These are phyloP conservation scores for Lysiphlebus fabarum DNA, from an alignment of 1,140 invertebrate genomes.

Conservation along the genomic window DNA sequence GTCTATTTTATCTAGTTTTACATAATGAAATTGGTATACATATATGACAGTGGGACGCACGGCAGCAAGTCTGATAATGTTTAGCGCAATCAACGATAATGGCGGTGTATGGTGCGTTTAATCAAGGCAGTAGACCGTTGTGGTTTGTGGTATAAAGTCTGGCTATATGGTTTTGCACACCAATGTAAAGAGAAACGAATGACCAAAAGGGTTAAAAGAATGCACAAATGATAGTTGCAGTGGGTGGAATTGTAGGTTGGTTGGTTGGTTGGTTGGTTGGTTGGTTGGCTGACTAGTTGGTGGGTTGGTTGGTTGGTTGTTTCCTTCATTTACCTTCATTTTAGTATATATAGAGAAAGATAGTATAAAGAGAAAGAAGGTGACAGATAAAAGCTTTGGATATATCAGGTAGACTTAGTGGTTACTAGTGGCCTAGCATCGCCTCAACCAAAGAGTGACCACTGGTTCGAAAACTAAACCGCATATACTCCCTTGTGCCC, in stretches of 20 bases:
- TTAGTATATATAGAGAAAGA: not conserved
- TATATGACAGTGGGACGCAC: slow-evolving; percentile 17
- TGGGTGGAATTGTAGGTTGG: slow-evolving; percentile 6
- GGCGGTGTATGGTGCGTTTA: slow-evolving; percentile 57
- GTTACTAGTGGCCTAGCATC: slow-evolving; percentile 44
- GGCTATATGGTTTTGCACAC: slow-evolving; percentile 36
- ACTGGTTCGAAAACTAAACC: slow-evolving; percentile 40
- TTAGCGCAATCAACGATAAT: slow-evolving; percentile 59
- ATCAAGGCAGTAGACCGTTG: slow-evolving; percentile 57
- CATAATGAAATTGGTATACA: not conserved
- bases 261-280: too few relatives aligned
- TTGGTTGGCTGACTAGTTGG: too few relatives aligned
- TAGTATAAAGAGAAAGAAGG: slow-evolving; percentile 16
- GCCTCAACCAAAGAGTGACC: slow-evolving; percentile 49
- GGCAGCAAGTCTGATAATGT: slow-evolving; percentile 52
- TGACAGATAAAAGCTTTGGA: slow-evolving; percentile 28
- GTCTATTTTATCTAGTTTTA: too few relatives aligned
- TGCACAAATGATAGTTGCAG: slow-evolving; percentile 1
- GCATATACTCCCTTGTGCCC: slow-evolving; percentile 29
- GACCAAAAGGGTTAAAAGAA: slow-evolving; percentile 22
- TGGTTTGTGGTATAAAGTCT: slow-evolving; percentile 51
- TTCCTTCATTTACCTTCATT: slow-evolving; percentile 3
- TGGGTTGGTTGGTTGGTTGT: too few relatives aligned
- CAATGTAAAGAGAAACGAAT: slow-evolving; percentile 49
- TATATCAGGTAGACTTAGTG: slow-evolving; percentile 53